Conservation (phyloP, 2,888 invertebrate genomes). For the Invenusta paracnida region DNA sequence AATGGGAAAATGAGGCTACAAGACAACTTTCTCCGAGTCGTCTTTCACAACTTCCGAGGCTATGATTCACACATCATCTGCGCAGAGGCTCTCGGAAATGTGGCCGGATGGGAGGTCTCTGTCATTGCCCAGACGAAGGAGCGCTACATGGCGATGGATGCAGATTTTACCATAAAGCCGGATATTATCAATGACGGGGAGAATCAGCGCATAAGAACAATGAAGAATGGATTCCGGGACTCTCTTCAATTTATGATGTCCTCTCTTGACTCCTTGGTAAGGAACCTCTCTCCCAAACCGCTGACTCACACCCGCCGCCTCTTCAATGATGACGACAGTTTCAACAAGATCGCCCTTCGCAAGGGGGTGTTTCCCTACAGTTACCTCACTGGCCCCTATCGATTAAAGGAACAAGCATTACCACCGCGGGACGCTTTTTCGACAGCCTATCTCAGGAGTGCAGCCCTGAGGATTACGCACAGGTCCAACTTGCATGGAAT, state of each 20-base stretch:
- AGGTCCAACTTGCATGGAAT: background rate
- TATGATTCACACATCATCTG: conserved; percentile 2
- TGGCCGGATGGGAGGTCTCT: background rate
- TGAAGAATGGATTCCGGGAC: background rate
- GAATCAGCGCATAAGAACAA: background rate
- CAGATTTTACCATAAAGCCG: no score
- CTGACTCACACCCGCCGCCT: background rate
- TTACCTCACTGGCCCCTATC: background rate
- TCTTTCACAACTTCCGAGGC: background rate
- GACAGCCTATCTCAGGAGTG: background rate
- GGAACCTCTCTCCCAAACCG: background rate
- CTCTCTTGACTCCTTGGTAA: background rate
- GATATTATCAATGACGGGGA: background rate
- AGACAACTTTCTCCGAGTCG: background rate
- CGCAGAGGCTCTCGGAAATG: background rate
- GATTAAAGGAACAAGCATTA: background rate
- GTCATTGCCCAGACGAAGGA: background rate
- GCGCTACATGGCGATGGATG: background rate
- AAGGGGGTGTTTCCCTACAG: background rate
- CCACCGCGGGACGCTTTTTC: background rate
- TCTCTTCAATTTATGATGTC: background rate
- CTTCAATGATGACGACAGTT: background rate
- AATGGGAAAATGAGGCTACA: background rate
- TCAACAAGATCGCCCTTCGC: background rate
- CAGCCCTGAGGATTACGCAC: background rate